Conservation (phyloP, 1,140 invertebrate species). For the Cydia splendana region DNA sequence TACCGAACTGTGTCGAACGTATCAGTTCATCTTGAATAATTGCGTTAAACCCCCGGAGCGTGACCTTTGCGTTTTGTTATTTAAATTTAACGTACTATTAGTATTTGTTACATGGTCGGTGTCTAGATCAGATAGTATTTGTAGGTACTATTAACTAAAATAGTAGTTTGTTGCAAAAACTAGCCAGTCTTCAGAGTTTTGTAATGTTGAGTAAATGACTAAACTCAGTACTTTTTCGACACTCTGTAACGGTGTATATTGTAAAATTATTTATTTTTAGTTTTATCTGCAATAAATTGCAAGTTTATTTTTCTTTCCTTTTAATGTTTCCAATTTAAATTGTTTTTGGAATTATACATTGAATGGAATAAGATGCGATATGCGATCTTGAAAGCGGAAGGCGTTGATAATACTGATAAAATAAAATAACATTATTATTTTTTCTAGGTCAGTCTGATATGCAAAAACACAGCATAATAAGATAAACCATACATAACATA, state of each 20-base stretch:
- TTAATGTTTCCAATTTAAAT: too few species aligned
- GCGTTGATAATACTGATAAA: not conserved
- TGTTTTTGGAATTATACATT: not conserved
- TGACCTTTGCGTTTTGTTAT: not conserved
- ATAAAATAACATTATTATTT: not conserved
- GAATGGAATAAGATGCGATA: not conserved
- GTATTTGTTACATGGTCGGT: not conserved
- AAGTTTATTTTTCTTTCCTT: too few species aligned
- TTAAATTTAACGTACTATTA: not conserved
- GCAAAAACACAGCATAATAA: constrained; percentile 1
- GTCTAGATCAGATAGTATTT: not conserved
- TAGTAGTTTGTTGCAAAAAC: not conserved
- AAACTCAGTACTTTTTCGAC: too few species aligned
- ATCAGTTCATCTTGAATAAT: constrained; percentile 29
- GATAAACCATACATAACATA: not conserved
- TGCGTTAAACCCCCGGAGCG: not conserved
- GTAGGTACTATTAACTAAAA: not conserved
- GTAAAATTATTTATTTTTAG: too few species aligned
- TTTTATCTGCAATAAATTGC: too few species aligned
- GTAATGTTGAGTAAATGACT: too few species aligned
- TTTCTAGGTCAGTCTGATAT: constrained; percentile 1
- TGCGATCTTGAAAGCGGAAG: not conserved
- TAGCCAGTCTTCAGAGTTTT: not conserved
- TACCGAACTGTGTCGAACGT: not conserved
- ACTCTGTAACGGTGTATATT: too few species aligned